phyloP scores from a whole-genome alignment of 1,140 invertebrate genomes.

The Radopholus similis region DNA sequence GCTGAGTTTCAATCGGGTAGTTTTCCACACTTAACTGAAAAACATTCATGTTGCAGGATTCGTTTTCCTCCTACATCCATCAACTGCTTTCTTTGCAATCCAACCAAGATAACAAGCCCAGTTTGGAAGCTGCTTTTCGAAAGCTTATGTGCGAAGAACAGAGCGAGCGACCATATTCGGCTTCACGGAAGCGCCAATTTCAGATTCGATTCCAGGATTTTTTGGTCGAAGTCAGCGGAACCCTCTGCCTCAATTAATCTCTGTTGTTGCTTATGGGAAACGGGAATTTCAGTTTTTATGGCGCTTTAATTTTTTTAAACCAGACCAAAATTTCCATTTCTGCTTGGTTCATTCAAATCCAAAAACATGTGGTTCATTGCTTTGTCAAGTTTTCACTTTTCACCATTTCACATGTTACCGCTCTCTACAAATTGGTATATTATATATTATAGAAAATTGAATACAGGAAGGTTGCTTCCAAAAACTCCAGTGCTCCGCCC shows the following conservation, averaged over 20 bases:
- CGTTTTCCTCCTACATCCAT: constrained; percentile 1
- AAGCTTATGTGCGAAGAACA: too few species aligned
- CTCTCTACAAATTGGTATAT: too few species aligned
- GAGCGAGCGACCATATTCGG: too few species aligned
- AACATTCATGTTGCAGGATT: neutral
- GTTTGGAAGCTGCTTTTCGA: neutral
- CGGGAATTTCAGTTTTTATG: neutral
- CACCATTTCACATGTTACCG: too few species aligned
- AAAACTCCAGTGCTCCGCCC: too few species aligned
- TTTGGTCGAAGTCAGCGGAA: constrained; percentile 13
- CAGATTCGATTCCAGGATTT: constrained; percentile 8
- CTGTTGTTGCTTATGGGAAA: neutral
- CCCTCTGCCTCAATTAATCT: constrained; percentile 11
- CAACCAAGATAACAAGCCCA: constrained; percentile 5
- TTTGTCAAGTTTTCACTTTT: too few species aligned
- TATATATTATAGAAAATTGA: too few species aligned
- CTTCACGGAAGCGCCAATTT: constrained; percentile 7
- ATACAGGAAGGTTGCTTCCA: too few species aligned
- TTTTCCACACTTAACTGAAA: neutral
- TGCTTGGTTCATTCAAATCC: too few species aligned
- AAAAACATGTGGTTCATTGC: too few species aligned
- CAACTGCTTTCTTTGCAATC: constrained; percentile 12
- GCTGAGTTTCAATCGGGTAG: constrained; percentile 17
- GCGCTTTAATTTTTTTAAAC: neutral
- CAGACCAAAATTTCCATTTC: constrained; percentile 4